These are phyloP conservation scores for Pandemis heparana DNA, from an alignment of 2,888 invertebrate genomes.

Conservation along the genomic window DNA sequence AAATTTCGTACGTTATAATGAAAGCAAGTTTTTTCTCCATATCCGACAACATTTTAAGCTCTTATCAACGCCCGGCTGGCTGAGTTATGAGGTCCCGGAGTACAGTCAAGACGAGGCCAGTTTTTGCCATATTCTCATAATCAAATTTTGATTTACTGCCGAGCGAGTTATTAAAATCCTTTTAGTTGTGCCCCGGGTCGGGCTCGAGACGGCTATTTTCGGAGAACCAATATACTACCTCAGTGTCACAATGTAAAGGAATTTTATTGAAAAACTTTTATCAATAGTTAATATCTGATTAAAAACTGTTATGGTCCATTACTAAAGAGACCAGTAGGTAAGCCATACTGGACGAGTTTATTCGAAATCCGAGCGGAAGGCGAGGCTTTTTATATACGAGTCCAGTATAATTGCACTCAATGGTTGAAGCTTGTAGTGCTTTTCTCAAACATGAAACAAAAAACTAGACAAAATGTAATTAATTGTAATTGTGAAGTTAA, in stretches of 20 bases:
- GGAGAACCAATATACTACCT: conserved; percentile 46
- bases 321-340: too few relatives aligned
- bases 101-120: conserved; percentile 49
- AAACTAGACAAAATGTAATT: too few relatives aligned
- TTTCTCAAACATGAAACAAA: too few relatives aligned
- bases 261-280: conserved; percentile 17
- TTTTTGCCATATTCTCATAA: conserved; percentile 71
- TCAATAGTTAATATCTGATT: background rate
- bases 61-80: conserved; percentile 63
- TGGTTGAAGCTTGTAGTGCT: too few relatives aligned
- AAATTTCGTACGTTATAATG: conserved; percentile 65
- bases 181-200: conserved; percentile 57
- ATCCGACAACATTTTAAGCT: conserved; percentile 68
- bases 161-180: conserved; percentile 69
- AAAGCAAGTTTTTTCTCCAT: conserved; percentile 63
- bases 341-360: too few relatives aligned
- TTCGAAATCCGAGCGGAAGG: too few relatives aligned
- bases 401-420: too few relatives aligned
- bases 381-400: too few relatives aligned
- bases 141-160: conserved; percentile 79
- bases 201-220: conserved; percentile 51
- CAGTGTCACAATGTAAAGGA: conserved; percentile 30
- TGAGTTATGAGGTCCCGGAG: conserved; percentile 63
- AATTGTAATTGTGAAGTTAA: too few relatives aligned
- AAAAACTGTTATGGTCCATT: too few relatives aligned